phyloP scores from a whole-genome alignment of 2,888 invertebrate genomes.

The Argyresthia albistria region DNA sequence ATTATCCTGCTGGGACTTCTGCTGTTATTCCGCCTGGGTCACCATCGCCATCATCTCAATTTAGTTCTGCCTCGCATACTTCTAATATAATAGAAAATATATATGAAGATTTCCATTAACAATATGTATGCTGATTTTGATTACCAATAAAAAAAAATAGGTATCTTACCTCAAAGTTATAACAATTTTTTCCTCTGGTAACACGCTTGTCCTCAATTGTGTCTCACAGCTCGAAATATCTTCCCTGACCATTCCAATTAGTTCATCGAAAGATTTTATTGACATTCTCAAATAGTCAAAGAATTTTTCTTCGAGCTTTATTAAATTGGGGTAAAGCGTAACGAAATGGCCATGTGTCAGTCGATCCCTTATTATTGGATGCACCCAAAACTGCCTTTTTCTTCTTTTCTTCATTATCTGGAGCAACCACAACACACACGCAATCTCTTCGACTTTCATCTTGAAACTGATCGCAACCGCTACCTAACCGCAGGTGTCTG shows the following conservation, averaged over 20 bases:
- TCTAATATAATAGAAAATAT: conserved; percentile 15
- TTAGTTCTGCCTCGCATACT: conserved; percentile 12
- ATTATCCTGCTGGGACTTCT: conserved; percentile 17
- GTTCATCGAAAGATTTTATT: conserved; percentile 23
- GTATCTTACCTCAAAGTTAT: conserved; percentile 20
- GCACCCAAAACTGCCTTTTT: too few species aligned
- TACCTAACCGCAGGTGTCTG: too few species aligned
- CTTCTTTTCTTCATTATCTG: too few species aligned
- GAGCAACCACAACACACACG: too few species aligned
- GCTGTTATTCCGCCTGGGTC: conserved; percentile 14
- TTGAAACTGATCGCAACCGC: too few species aligned
- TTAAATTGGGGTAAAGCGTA: conserved; percentile 25
- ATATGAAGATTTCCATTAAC: conserved; percentile 15
- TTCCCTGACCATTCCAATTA: conserved; percentile 20
- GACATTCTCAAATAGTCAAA: conserved; percentile 25
- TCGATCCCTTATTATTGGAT: too few species aligned
- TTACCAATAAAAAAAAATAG: conserved; percentile 12
- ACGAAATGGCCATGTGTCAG: conserved; percentile 17
- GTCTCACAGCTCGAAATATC: conserved; percentile 18
- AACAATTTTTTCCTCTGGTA: conserved; percentile 20
- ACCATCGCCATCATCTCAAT: conserved; percentile 12
- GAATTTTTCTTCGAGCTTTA: conserved; percentile 19
- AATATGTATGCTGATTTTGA: too few species aligned
- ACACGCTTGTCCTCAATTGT: conserved; percentile 14
- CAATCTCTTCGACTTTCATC: too few species aligned